These are phyloP conservation scores for Brachionus manjavacas DNA, from an alignment of 1,140 invertebrate genomes.

Conservation along the genomic window DNA sequence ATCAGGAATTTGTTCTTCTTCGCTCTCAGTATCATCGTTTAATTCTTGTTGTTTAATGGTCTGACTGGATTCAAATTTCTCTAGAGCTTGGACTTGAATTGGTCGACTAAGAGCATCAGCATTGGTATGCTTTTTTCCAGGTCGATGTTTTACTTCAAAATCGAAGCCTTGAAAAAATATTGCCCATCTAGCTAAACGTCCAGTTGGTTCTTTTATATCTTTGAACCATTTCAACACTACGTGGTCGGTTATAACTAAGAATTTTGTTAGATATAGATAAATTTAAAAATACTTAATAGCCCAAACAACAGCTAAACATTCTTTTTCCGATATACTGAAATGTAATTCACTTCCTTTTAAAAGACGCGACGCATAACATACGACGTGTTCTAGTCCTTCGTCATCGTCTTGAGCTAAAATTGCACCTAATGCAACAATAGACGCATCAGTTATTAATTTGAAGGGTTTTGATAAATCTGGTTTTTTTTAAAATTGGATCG, in stretches of 20 bases:
- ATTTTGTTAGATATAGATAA: too few relatives aligned
- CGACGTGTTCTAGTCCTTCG: neutral
- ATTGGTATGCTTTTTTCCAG: slow-evolving; percentile 25
- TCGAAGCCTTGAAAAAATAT: slow-evolving; percentile 44
- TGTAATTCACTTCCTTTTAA: slow-evolving; percentile 56
- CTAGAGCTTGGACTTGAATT: too few relatives aligned
- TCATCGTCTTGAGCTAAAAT: slow-evolving; percentile 33
- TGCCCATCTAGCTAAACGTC: slow-evolving; percentile 47
- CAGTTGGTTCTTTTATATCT: slow-evolving; percentile 43
- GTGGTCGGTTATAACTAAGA: slow-evolving; percentile 61
- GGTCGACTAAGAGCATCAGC: too few relatives aligned
- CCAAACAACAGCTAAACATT: slow-evolving; percentile 60
- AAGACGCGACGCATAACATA: slow-evolving; percentile 50
- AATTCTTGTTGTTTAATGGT: too few relatives aligned
- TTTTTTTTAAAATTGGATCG: slow-evolving; percentile 45
- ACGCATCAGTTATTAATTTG: slow-evolving; percentile 46
- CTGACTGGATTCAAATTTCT: too few relatives aligned
- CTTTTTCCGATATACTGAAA: slow-evolving; percentile 57
- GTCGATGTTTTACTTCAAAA: slow-evolving; percentile 44
- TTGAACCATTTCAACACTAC: slow-evolving; percentile 56
- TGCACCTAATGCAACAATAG: slow-evolving; percentile 23
- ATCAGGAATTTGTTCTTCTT: too few relatives aligned
- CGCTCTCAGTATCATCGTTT: too few relatives aligned
- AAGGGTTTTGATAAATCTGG: slow-evolving; percentile 45
- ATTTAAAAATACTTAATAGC: slow-evolving; percentile 57